Evolutionary conservation across 2,797 vertebrate species (phyloP), one percentile per base, ranked within the genome.

Genomic region (Schizopygopsis pylzovi): DNA sequence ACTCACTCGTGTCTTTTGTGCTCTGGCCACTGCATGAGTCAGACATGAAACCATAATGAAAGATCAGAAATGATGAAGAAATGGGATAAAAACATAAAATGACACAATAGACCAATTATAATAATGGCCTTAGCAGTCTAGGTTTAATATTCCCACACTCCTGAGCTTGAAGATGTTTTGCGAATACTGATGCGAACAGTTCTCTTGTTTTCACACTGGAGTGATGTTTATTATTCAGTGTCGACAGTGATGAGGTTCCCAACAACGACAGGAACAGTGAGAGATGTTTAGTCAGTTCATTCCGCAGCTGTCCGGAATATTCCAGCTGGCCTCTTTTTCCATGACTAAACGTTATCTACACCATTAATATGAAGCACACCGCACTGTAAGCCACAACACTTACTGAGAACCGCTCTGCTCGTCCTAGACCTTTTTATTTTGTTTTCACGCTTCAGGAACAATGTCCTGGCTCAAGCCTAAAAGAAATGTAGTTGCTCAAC

Each of bases 321-420:
- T 87, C 87, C 86, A 89, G 83, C 86, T 84, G 72, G 71, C 59
- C 82, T 25, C 59, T 28, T 85, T 87, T 87, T 87, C 87, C 87
- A 85, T 82, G 28, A 77, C 75, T 85, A 83, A 84, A 82, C n/a
- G 72, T 86, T 72, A 86, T 71, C 79, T 59, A 18, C 41, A 28
- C 33, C 28, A 73, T 73, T 45, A 83, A 68, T 43, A 63, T 25
- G 65, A 85, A 79, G 68, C 45, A 75, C 54, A 33, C 71, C 47
- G 39, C 43, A 63, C 54, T 72, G 43, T n/a, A 65, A 43, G 47
- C 28, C 73, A 43, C 22, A 78, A 49, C 67, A 79, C 28, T 52
- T 65, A 63, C 28, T 80, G 75, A 49, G 75, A 84, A 84, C 22
- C 0, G 4, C 10, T 67, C 7, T 37, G 15, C 63, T 37, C 37